phyloP scores from a whole-genome alignment of 2,888 invertebrate species.

The Pyrgus malvae region DNA sequence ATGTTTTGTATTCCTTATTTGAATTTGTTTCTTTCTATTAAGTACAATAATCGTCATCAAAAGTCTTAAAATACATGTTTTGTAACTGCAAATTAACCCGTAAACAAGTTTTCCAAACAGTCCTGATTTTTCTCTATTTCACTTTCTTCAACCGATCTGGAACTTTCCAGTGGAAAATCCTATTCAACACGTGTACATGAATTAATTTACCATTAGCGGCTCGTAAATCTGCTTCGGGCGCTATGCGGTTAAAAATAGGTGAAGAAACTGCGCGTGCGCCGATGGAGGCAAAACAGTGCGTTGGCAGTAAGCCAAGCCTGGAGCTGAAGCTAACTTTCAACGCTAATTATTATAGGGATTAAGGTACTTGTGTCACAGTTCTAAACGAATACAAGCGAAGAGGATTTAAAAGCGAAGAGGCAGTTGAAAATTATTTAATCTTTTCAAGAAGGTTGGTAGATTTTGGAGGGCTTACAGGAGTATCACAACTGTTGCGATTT shows the following conservation, averaged over 20 bases:
- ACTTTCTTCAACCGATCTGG: slow-evolving; percentile 1
- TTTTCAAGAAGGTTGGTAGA: no score
- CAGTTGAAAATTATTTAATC: neutral
- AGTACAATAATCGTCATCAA: no score
- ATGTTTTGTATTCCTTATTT: no score
- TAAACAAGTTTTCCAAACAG: no score
- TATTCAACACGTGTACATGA: slow-evolving; percentile 39
- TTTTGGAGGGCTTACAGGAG: no score
- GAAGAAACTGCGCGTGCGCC: slow-evolving; percentile 40
- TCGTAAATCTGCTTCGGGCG: slow-evolving; percentile 47
- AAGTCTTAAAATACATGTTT: no score
- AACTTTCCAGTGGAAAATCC: slow-evolving; percentile 6
- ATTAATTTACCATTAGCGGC: slow-evolving; percentile 55
- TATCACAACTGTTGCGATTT: no score
- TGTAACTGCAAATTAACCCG: no score
- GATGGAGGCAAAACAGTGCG: slow-evolving; percentile 44
- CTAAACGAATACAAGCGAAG: neutral
- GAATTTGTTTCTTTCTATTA: no score
- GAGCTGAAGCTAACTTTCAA: slow-evolving; percentile 16
- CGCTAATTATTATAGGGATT: slow-evolving; percentile 14
- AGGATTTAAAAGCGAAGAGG: neutral
- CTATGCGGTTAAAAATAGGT: slow-evolving; percentile 45
- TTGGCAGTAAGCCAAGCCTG: slow-evolving; percentile 20
- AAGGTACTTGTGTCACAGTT: neutral
- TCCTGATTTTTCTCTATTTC: neutral